A percentile compares a stretch with the other conserved stretches of the same genome.
Conservation (phyloP, 2,888 invertebrate genomes). For the Gryllus longicercus region DNA sequence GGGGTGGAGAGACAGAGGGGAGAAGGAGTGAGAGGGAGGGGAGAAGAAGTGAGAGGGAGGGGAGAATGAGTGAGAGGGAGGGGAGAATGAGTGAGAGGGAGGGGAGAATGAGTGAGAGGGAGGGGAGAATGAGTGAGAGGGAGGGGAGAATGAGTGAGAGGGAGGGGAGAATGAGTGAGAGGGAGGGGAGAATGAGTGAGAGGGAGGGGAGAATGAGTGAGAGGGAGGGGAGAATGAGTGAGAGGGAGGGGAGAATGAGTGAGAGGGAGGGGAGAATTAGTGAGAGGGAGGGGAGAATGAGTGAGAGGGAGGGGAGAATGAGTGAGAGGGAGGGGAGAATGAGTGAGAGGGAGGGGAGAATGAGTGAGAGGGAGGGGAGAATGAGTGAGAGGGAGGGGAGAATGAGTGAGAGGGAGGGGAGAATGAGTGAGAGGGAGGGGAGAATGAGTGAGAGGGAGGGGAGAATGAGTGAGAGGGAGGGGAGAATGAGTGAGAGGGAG, state of each 20-base stretch:
- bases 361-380: background rate
- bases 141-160: too few species aligned
- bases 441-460: background rate
- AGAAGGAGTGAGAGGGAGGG: too few species aligned
- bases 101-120: too few species aligned
- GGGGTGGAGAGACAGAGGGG: too few species aligned
- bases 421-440: background rate
- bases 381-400: background rate
- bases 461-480: background rate
- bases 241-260: background rate
- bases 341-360: background rate
- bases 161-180: background rate
- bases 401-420: background rate
- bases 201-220: background rate
- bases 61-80: too few species aligned
- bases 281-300: background rate
- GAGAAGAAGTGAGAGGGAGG: too few species aligned
- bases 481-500: background rate
- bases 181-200: background rate
- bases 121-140: too few species aligned
- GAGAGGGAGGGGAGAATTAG: background rate
- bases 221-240: background rate
- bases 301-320: background rate
- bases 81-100: too few species aligned
- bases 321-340: background rate